phyloP scores from a whole-genome alignment of 2,113 vertebrate genomes.

The Ramphastos sulfuratus region DNA sequence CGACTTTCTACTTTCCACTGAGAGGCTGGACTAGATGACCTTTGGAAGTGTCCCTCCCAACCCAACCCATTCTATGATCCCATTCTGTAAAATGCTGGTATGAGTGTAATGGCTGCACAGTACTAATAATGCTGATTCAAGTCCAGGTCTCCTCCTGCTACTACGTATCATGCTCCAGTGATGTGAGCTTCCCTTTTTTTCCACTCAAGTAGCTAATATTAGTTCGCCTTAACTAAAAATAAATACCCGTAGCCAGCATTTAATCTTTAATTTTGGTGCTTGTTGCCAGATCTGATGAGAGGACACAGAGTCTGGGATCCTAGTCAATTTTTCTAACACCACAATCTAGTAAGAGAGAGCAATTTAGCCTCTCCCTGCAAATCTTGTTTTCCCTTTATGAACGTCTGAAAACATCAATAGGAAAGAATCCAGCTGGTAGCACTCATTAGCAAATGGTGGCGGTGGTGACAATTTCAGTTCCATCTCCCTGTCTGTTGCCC shows the following conservation, averaged over 20 bases:
- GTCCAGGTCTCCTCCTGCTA: neutral
- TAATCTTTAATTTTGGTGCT: slow-evolving; percentile 16
- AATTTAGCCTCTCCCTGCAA: slow-evolving; percentile 39
- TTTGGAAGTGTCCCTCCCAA: too few species aligned
- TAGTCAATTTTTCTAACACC: neutral
- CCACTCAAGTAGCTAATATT: slow-evolving; percentile 9
- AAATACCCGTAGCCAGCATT: neutral
- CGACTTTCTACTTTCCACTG: neutral
- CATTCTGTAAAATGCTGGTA: neutral
- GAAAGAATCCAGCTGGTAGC: slow-evolving; percentile 27
- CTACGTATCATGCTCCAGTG: neutral
- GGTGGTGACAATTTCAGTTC: neutral
- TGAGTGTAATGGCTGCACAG: neutral
- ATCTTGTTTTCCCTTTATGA: neutral
- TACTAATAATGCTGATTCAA: neutral
- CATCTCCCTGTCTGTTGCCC: neutral
- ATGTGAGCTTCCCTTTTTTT: neutral
- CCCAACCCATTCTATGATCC: too few species aligned
- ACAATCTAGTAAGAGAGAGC: neutral
- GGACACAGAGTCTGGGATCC: neutral
- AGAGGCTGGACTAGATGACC: too few species aligned
- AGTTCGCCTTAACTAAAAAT: neutral
- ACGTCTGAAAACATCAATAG: neutral
- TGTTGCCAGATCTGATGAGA: slow-evolving; percentile 8
- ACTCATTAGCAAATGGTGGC: slow-evolving; percentile 9